Evolutionary conservation across 2,113 vertebrate species (phyloP).

Genomic region (Neotoma lepida): DNA sequence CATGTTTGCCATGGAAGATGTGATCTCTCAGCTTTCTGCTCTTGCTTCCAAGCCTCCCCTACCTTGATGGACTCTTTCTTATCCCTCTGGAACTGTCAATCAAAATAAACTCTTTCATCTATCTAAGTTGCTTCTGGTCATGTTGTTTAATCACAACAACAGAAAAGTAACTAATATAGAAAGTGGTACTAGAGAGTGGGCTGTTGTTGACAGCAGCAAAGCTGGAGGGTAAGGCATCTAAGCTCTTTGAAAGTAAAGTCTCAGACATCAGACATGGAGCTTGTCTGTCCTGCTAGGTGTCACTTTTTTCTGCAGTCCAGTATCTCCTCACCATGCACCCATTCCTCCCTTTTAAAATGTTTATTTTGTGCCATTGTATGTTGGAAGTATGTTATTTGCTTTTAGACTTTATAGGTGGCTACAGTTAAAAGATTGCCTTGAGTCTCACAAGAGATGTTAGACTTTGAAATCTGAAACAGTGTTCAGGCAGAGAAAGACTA

Average conservation of each 20-base stretch:
- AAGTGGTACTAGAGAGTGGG: background rate
- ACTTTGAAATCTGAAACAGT: background rate
- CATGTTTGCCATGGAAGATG: background rate
- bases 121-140: background rate
- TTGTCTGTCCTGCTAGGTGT: background rate
- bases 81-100: background rate
- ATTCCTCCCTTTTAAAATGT: background rate
- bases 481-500: background rate
- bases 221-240: background rate
- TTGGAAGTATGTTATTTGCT: background rate
- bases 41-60: background rate
- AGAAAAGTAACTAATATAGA: background rate
- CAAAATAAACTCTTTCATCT: background rate
- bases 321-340: background rate
- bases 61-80: background rate
- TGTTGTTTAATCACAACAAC: background rate
- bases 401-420: background rate
- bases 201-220: background rate
- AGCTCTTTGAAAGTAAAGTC: background rate
- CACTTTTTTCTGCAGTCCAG: background rate
- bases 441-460: background rate
- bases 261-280: background rate
- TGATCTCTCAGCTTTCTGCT: background rate
- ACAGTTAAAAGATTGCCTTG: background rate
- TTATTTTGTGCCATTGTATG: background rate